phyloP scores from a whole-genome alignment of 2,797 vertebrate genomes.

The Argyrosomus regius region DNA sequence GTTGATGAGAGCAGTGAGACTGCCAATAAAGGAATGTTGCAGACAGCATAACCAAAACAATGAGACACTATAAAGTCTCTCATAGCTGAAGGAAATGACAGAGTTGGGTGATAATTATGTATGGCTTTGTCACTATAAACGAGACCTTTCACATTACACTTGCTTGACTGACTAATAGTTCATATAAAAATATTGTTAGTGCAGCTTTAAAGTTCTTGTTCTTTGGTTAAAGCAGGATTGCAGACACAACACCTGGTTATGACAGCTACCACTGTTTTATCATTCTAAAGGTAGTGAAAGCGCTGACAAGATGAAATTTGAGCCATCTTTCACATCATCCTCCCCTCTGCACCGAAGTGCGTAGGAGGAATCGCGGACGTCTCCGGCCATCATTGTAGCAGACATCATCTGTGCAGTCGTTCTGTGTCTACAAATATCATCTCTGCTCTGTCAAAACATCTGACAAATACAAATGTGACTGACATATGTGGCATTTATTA shows the following conservation, averaged over 20 bases:
- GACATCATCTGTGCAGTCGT: not conserved
- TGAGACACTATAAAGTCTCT: not conserved
- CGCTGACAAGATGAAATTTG: slow-evolving; percentile 1
- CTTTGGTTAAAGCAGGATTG: not conserved
- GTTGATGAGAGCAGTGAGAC: not conserved
- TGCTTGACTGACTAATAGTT: not conserved
- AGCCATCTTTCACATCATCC: slow-evolving; percentile 18
- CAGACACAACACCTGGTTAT: not conserved
- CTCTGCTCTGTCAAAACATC: not conserved
- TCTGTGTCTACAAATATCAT: not conserved
- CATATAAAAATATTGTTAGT: not conserved
- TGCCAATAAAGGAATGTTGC: not conserved
- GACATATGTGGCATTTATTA: not conserved
- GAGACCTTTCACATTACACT: not conserved
- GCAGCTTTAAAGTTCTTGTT: not conserved
- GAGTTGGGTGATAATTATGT: not conserved
- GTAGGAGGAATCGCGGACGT: not conserved
- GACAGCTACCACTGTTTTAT: not conserved
- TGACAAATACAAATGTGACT: not conserved
- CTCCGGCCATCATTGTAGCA: slow-evolving; percentile 1
- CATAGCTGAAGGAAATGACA: too few relatives aligned
- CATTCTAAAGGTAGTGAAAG: not conserved
- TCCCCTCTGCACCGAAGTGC: not conserved
- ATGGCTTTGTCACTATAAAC: too few relatives aligned
- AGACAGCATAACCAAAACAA: not conserved